Conservation (phyloP, 2,113 vertebrate species). For the Stictonetta naevosa region DNA sequence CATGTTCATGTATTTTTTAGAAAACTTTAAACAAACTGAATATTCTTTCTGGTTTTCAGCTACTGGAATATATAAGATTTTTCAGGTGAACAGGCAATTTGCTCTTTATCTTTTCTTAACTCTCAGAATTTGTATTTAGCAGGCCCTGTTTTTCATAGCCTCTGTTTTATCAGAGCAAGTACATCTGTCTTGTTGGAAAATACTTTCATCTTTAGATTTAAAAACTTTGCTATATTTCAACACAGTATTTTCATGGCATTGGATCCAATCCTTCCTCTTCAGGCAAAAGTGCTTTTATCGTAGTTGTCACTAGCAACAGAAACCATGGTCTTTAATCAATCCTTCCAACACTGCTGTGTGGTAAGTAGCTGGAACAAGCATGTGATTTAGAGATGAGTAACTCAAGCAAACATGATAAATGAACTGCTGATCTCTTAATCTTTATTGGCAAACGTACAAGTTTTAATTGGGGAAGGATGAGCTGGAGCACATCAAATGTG, state of each 20-base stretch:
- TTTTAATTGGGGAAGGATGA: slow-evolving; percentile 20
- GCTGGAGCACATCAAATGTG: not conserved
- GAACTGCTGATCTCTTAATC: not conserved
- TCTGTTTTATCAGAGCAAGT: not conserved
- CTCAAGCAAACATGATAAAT: not conserved
- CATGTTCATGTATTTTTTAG: not conserved
- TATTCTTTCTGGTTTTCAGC: not conserved
- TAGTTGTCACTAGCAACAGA: not conserved
- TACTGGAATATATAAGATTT: not conserved
- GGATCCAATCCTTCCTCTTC: not conserved
- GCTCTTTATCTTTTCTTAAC: not conserved
- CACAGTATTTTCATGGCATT: not conserved
- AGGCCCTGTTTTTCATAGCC: not conserved
- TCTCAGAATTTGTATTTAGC: not conserved
- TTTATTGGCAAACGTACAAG: not conserved
- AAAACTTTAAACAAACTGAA: not conserved
- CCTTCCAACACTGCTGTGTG: not conserved
- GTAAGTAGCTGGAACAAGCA: not conserved
- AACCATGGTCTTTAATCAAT: not conserved
- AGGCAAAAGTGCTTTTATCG: not conserved
- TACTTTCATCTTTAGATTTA: not conserved
- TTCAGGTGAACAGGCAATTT: not conserved
- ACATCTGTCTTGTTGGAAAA: not conserved
- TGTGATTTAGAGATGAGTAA: slow-evolving; percentile 1
- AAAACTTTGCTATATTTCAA: not conserved